Conservation (phyloP, 2,113 vertebrate species). For the Podarcis raffonei region DNA sequence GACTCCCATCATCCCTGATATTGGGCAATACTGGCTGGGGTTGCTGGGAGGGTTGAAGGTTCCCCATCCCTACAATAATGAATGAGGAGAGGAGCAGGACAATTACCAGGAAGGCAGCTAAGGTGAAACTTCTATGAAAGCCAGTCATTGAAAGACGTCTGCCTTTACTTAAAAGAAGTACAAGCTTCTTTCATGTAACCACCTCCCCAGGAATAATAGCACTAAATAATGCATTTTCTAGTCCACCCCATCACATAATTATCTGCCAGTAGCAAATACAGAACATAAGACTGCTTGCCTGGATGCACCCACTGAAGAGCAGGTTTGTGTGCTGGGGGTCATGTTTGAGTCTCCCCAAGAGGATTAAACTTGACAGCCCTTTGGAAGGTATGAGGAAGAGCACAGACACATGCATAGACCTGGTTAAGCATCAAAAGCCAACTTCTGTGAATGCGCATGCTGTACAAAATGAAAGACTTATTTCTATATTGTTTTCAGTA, state of each 20-base stretch:
- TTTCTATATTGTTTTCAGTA: background rate
- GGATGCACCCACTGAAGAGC: background rate
- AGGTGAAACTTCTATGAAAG: background rate
- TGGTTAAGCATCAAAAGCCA: constrained; percentile 6
- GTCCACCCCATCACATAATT: background rate
- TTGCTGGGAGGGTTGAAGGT: too few species aligned
- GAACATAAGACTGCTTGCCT: background rate
- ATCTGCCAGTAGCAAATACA: background rate
- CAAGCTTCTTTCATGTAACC: background rate
- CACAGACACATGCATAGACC: constrained; percentile 8
- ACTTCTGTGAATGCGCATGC: background rate
- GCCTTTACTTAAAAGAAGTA: background rate
- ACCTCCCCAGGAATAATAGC: background rate
- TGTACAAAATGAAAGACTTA: constrained; percentile 27
- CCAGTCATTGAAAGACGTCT: background rate
- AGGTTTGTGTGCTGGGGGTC: constrained; percentile 22
- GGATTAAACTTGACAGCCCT: background rate
- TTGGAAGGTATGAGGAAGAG: constrained; percentile 11
- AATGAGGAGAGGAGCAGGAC: background rate
- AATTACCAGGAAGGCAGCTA: background rate
- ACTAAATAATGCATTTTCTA: background rate
- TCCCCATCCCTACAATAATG: background rate
- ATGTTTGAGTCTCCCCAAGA: background rate
- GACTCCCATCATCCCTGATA: too few species aligned
- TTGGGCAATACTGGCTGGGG: too few species aligned